A percentile compares a stretch with the other conserved stretches of the same genome.
phyloP scores from a whole-genome alignment of 2,888 invertebrate species.

The Gerris lacustris region DNA sequence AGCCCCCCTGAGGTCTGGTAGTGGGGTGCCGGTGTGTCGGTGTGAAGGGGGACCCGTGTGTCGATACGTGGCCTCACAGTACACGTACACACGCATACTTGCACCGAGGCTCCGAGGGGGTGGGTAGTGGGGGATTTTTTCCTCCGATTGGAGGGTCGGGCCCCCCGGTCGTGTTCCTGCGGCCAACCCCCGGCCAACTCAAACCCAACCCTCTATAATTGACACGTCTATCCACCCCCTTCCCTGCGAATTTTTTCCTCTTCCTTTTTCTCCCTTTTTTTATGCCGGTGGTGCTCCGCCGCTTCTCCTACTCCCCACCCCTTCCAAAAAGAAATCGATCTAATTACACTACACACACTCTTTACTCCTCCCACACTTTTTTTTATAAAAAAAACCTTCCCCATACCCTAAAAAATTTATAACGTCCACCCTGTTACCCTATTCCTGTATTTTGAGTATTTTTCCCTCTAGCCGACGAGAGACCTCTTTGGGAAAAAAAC shows the following conservation, averaged over 20 bases:
- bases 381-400: background rate
- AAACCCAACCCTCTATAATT: conserved; percentile 22
- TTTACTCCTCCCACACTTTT: conserved; percentile 5
- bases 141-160: conserved; percentile 26
- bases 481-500: background rate
- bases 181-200: conserved; percentile 22
- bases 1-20: background rate
- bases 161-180: conserved; percentile 26
- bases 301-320: background rate
- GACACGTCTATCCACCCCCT: conserved; percentile 24
- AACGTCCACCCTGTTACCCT: conserved; percentile 6
- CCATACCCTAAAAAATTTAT: background rate
- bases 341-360: conserved; percentile 1
- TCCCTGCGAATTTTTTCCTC: background rate
- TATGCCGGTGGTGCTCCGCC: background rate
- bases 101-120: background rate
- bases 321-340: conserved; percentile 3
- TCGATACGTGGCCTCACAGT: conserved; percentile 5
- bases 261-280: conserved; percentile 6
- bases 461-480: background rate
- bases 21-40: background rate
- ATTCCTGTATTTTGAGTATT: conserved; percentile 3
- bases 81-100: background rate
- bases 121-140: conserved; percentile 9
- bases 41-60: conserved; percentile 7